Percentiles rank a stretch among this genome's conserved stretches.
Evolutionary conservation across 1,140 invertebrate genomes (phyloP).

Genomic region (Pogonomyrmex barbatus): DNA sequence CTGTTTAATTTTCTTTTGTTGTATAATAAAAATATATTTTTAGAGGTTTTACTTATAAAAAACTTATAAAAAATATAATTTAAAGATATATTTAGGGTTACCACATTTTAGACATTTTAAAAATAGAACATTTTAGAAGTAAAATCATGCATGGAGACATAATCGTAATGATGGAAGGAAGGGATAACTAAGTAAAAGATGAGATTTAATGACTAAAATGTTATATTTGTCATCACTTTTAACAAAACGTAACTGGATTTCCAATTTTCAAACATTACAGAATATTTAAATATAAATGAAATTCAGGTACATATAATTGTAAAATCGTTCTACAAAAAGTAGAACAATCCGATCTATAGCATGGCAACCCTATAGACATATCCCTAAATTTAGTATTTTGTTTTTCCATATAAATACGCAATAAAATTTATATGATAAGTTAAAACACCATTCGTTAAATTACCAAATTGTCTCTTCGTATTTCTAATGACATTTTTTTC

Average conservation of each 20-base stretch:
- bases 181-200: conserved; percentile 11
- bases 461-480: conserved; percentile 8
- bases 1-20: conserved; percentile 5
- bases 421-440: conserved; percentile 21
- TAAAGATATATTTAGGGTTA: conserved; percentile 39
- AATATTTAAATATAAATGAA: conserved; percentile 27
- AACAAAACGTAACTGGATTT: conserved; percentile 29
- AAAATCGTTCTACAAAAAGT: conserved; percentile 1
- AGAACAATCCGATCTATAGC: not conserved
- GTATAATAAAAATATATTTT: conserved; percentile 28
- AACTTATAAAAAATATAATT: not conserved
- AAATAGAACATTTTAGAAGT: not conserved
- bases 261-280: conserved; percentile 23
- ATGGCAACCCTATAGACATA: conserved; percentile 26
- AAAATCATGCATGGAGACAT: not conserved
- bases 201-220: conserved; percentile 17
- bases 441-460: conserved; percentile 23
- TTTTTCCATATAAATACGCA: conserved; percentile 15
- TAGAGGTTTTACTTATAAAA: not conserved
- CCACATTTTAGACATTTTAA: conserved; percentile 21
- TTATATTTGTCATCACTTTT: conserved; percentile 26
- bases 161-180: not conserved
- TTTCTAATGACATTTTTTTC: not conserved
- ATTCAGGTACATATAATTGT: conserved; percentile 38
- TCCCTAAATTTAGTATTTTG: conserved; percentile 28